Base-by-base conservation (phyloP, 1,140 invertebrate species). In the Drosophila santomea region DNA sequence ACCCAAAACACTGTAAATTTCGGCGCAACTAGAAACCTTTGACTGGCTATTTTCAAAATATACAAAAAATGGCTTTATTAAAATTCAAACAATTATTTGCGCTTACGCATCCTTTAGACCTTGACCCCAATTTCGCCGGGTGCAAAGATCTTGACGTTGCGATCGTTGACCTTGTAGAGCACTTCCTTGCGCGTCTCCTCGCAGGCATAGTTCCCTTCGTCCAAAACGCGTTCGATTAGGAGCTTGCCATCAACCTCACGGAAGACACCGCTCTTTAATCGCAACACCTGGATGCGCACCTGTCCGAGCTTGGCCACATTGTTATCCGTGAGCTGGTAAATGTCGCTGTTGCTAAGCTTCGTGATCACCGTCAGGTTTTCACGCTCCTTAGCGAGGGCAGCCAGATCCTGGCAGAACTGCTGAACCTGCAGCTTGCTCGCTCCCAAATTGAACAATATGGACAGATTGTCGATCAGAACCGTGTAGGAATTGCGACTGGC, bases 121-220 rank as follows among this genome's bases (percentile, higher is more conserved):
- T 86, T 86, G 14, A 92, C 74, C 32, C 92, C 92, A 57, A 91
- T 73, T 67, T 92, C 93, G 38, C 95, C 95, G 28, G 95, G 95
- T 58, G 94, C 93, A 89, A 95, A 95, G 45, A 96, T 93, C 86
- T 95, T 95, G 8, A 96, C 94, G 83, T 95, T 95, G 85, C 94
- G 94, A 92, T 96, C 95, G 80, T 94, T 94, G 56, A 96, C 93
- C 93, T 95, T 96, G 74, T 95, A 96, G 17, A 96, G 93, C 86
- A 95, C 63, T 91, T 93, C 90, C 71, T 93, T 90, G 74, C 85
- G 71, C 36, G 73, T 63, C 72, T 91, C 55, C 69, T 91, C 90
- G 48, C 74, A 86, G 50, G 78, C 90, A 64, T 71, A 93, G 77
- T 55, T 93, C 74, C 78, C 78, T 75, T 91, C 93, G 7, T 84